These are phyloP conservation scores for Napeogenes inachia DNA, from an alignment of 2,888 invertebrate genomes.

Conservation along the genomic window DNA sequence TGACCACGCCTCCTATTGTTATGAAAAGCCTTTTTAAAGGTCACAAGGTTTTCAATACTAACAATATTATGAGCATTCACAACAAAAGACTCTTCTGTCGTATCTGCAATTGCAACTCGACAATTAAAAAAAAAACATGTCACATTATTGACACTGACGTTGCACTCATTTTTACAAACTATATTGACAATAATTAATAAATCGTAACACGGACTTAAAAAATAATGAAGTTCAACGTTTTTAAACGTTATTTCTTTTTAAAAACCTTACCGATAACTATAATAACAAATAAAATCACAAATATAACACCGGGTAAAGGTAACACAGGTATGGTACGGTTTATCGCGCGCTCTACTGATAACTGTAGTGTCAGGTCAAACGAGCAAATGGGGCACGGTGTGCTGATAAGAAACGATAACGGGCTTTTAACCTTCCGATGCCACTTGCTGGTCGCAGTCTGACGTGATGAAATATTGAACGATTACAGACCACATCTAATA, in stretches of 20 bases:
- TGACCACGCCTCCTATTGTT: constrained; percentile 32
- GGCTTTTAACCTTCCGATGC: constrained; percentile 75
- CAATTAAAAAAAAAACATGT: no score
- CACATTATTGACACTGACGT: no score
- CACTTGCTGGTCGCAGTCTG: constrained; percentile 36
- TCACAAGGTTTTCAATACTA: constrained; percentile 7
- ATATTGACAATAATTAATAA: no score
- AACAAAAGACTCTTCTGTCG: no score
- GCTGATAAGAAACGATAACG: constrained; percentile 70
- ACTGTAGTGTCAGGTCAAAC: constrained; percentile 76
- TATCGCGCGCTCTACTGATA: constrained; percentile 73
- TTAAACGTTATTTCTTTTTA: not conserved
- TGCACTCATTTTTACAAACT: no score
- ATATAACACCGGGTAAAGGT: constrained; percentile 46
- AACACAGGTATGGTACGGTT: constrained; percentile 68
- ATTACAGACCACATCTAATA: constrained; percentile 19
- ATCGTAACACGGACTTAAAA: no score
- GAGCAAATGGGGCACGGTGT: constrained; percentile 71
- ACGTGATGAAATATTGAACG: constrained; percentile 43
- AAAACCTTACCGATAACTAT: constrained; percentile 5
- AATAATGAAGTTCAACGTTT: no score
- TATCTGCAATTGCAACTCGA: no score
- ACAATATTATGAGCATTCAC: not conserved
- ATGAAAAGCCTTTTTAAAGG: constrained; percentile 14
- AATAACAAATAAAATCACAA: constrained; percentile 12